A percentile compares a stretch with the other conserved stretches of the same genome.
phyloP scores from a whole-genome alignment of 1,140 invertebrate genomes.

The Heliconius melpomene region DNA sequence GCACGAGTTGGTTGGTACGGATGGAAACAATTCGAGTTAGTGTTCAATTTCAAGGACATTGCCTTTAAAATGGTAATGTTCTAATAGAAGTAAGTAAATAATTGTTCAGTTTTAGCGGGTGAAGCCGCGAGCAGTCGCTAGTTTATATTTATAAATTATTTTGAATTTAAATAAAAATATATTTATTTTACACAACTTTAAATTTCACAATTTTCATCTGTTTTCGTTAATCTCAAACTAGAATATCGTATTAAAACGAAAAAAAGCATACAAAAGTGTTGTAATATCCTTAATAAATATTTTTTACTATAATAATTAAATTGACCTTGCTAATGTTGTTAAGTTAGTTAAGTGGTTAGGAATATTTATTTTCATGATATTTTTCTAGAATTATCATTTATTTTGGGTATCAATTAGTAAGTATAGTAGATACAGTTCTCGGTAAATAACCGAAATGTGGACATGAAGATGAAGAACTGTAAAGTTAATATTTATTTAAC shows the following conservation, averaged over 20 bases:
- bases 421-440: not conserved
- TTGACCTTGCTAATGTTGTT: slow-evolving; percentile 32
- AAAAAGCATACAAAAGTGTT: slow-evolving; percentile 7
- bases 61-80: too few species aligned
- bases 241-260: slow-evolving; percentile 8
- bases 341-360: not conserved
- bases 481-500: not conserved
- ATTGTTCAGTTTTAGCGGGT: too few species aligned
- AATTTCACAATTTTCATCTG: not conserved
- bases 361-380: not conserved
- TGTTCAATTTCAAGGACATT: too few species aligned
- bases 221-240: not conserved
- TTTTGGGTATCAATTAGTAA: not conserved
- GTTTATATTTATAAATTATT: too few species aligned
- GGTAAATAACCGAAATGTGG: not conserved
- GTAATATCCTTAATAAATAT: slow-evolving; percentile 15
- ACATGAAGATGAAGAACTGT: not conserved
- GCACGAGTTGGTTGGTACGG: too few species aligned
- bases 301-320: slow-evolving; percentile 16
- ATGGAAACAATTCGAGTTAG: too few species aligned
- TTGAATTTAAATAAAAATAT: too few species aligned
- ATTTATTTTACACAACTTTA: not conserved
- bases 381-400: not conserved
- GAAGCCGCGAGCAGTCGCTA: too few species aligned
- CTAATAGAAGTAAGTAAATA: too few species aligned